Conservation (phyloP, 2,113 vertebrate genomes). For the Coreoperca whiteheadi region DNA sequence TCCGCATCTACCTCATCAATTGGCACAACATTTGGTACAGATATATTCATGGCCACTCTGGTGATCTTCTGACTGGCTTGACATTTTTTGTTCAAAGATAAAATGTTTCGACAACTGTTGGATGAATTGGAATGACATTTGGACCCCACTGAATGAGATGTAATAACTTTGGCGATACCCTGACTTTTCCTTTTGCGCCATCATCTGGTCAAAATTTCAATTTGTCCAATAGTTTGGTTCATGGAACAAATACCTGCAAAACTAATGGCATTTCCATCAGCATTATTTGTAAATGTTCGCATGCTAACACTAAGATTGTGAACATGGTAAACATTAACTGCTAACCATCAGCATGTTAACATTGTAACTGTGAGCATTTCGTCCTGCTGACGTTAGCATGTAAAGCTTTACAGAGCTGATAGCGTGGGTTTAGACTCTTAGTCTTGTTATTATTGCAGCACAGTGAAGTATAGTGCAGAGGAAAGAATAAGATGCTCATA, state of each 20-base stretch:
- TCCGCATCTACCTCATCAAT: too few relatives aligned
- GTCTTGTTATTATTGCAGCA: conserved; percentile 23
- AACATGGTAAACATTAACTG: background rate
- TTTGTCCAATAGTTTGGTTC: background rate
- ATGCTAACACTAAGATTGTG: background rate
- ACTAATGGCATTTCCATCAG: background rate
- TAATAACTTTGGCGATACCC: background rate
- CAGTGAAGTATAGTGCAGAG: conserved; percentile 24
- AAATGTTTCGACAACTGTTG: background rate
- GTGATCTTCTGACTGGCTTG: background rate
- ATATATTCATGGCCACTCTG: background rate
- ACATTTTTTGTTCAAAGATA: background rate
- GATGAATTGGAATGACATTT: background rate
- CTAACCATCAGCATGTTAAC: background rate
- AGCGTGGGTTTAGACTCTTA: conserved; percentile 5
- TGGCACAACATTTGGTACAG: too few relatives aligned
- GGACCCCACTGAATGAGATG: background rate
- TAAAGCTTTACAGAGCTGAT: conserved; percentile 10
- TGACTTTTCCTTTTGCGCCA: background rate
- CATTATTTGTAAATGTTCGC: background rate
- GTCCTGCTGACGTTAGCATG: background rate
- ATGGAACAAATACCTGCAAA: background rate
- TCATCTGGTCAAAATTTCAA: background rate
- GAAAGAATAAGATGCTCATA: conserved; percentile 47
- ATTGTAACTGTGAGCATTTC: background rate